Evolutionary conservation across 2,888 invertebrate species (phyloP).

Genomic region (Lasioglossum villosulum): DNA sequence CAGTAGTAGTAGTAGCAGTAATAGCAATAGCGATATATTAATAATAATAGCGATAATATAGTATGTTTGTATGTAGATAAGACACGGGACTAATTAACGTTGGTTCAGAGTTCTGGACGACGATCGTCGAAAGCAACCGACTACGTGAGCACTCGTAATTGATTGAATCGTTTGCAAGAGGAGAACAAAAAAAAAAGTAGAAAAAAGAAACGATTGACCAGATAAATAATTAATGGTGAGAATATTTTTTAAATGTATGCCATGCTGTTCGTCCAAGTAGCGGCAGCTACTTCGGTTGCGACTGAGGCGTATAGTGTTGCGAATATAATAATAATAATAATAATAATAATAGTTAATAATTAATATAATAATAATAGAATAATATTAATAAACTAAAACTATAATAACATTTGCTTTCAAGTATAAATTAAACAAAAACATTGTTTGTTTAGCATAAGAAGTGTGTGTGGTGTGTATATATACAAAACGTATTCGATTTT

Average conservation of each 20-base stretch:
- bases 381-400: slow-evolving; percentile 75
- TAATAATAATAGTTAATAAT: slow-evolving; percentile 54
- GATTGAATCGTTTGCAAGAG: slow-evolving; percentile 23
- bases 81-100: slow-evolving; percentile 56
- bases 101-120: slow-evolving; percentile 46
- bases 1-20: slow-evolving; percentile 14
- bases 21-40: slow-evolving; percentile 53
- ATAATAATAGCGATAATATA: slow-evolving; percentile 56
- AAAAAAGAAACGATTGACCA: slow-evolving; percentile 46
- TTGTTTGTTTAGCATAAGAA: slow-evolving; percentile 70
- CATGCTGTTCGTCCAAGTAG: slow-evolving; percentile 31
- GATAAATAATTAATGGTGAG: slow-evolving; percentile 59
- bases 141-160: slow-evolving; percentile 30
- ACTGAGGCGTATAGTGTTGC: slow-evolving; percentile 43
- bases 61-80: slow-evolving; percentile 28
- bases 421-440: slow-evolving; percentile 82
- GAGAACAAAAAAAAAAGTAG: slow-evolving; percentile 25
- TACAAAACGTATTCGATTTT: slow-evolving; percentile 80
- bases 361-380: not conserved
- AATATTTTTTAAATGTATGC: slow-evolving; percentile 36
- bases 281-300: slow-evolving; percentile 36
- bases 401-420: slow-evolving; percentile 79
- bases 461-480: slow-evolving; percentile 69
- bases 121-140: slow-evolving; percentile 47
- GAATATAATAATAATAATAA: slow-evolving; percentile 57